phyloP scores from a whole-genome alignment of 2,797 vertebrate genomes.

The Chaenodraco wilsoni region DNA sequence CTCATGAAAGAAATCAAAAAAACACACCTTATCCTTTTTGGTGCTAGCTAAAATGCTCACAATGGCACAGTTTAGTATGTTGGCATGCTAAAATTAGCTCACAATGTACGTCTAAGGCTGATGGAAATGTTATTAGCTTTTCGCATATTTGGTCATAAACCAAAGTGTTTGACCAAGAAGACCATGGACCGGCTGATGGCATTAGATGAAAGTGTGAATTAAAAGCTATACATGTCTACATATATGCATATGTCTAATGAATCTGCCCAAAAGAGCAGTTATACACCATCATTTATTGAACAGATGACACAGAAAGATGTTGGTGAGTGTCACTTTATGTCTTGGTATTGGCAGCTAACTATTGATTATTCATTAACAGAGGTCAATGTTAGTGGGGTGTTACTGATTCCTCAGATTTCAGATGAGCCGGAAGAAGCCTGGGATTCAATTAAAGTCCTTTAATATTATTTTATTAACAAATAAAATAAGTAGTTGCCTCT shows the following conservation, averaged over 20 bases:
- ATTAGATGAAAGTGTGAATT: background rate
- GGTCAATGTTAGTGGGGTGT: background rate
- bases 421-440: too few relatives aligned
- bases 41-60: background rate
- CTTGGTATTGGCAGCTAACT: constrained; percentile 21
- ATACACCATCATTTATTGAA: background rate
- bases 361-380: constrained; percentile 35
- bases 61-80: background rate
- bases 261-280: background rate
- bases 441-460: too few relatives aligned
- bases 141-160: background rate
- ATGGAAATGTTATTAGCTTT: background rate
- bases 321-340: constrained; percentile 1
- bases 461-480: too few relatives aligned
- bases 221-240: background rate
- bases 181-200: background rate
- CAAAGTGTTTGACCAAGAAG: background rate
- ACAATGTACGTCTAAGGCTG: background rate
- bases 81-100: background rate
- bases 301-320: background rate
- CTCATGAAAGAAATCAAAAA: background rate
- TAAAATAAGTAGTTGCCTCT: too few relatives aligned
- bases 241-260: background rate
- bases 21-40: background rate
- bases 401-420: too few relatives aligned